phyloP scores from a whole-genome alignment of 2,113 vertebrate genomes.

The Ptyas mucosa region DNA sequence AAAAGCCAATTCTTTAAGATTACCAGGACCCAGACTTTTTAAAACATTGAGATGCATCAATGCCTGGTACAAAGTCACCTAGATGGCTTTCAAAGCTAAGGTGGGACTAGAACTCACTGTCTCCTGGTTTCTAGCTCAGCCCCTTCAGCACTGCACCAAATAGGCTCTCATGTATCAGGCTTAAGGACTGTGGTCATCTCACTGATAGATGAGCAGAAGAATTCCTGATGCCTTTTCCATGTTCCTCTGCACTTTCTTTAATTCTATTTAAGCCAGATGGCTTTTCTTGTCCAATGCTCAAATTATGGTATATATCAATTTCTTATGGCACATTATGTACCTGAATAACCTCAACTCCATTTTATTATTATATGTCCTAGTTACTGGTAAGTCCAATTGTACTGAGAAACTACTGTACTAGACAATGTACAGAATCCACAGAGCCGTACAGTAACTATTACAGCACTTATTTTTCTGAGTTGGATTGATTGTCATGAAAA shows the following conservation, averaged over 20 bases:
- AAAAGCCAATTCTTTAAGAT: neutral
- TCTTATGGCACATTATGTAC: neutral
- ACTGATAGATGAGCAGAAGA: neutral
- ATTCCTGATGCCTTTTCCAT: neutral
- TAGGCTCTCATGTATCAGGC: neutral
- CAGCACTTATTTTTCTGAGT: neutral
- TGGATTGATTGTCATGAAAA: neutral
- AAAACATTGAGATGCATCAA: neutral
- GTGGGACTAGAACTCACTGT: neutral
- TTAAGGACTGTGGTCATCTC: neutral
- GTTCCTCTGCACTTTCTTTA: neutral
- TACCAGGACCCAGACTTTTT: neutral
- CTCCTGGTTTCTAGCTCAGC: neutral
- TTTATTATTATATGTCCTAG: neutral
- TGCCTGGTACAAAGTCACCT: neutral
- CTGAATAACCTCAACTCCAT: neutral
- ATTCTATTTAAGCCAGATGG: neutral
- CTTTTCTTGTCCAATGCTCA: neutral
- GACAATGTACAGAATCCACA: neutral
- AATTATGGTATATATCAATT: neutral
- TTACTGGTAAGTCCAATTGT: neutral
- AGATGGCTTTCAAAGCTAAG: neutral
- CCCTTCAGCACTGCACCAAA: neutral
- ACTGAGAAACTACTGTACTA: neutral
- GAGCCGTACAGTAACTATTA: neutral